Evolutionary conservation across 2,797 vertebrate genomes (phyloP).

Genomic region (Erethizon dorsatum): DNA sequence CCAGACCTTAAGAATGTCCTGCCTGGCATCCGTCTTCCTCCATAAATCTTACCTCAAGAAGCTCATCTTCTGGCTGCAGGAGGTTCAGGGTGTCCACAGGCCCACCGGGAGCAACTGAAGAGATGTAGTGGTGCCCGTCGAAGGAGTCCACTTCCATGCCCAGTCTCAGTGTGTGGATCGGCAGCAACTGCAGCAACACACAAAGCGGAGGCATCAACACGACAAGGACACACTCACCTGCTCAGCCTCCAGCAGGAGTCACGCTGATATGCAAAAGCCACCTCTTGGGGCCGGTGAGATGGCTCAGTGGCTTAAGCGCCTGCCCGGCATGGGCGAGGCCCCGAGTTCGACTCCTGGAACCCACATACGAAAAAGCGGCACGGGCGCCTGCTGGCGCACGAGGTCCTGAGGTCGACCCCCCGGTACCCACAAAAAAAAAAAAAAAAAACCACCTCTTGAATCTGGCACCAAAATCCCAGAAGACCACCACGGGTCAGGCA

Average conservation of each 20-base stretch:
- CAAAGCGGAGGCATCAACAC: background rate
- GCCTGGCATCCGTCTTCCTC: background rate
- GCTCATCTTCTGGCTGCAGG: slow-evolving; percentile 95
- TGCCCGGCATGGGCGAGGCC: no score
- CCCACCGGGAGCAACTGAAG: slow-evolving; percentile 94
- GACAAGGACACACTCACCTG: background rate
- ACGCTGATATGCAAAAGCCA: background rate
- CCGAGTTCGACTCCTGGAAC: no score
- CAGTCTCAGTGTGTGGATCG: slow-evolving; percentile 96
- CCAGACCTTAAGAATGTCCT: background rate
- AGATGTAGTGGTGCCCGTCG: slow-evolving; percentile 98
- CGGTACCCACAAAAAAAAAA: no score
- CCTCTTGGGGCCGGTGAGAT: no score
- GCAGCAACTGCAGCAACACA: slow-evolving; percentile 92
- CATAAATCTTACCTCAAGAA: slow-evolving; percentile 94
- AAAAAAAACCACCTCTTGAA: background rate
- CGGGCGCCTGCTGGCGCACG: no score
- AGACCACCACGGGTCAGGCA: background rate
- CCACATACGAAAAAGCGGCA: no score
- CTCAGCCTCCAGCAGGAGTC: background rate
- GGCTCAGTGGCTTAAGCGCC: no score
- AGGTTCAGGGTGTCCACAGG: slow-evolving; percentile 92
- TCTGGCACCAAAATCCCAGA: background rate
- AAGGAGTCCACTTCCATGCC: slow-evolving; percentile 97
- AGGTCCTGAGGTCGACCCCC: no score